A percentile compares a stretch with the other conserved stretches of the same genome.
phyloP scores from a whole-genome alignment of 2,113 vertebrate species.

The Sphyrna mokarran region DNA sequence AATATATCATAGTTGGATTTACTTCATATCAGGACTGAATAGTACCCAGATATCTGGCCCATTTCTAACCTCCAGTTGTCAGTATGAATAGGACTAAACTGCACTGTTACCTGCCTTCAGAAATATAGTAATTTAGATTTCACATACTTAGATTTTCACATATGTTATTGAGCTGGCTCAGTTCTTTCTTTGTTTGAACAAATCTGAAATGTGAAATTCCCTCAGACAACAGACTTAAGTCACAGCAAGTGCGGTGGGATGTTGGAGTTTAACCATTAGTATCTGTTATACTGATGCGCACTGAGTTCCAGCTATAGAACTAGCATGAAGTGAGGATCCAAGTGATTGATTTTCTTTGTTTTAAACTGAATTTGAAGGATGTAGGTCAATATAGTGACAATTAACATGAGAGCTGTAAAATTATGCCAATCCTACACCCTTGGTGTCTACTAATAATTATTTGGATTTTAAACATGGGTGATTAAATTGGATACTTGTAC shows the following conservation, averaged over 20 bases:
- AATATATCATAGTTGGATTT: not conserved
- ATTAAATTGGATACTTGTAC: not conserved
- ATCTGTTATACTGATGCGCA: not conserved
- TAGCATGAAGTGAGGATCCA: not conserved
- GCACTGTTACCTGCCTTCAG: not conserved
- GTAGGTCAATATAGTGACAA: not conserved
- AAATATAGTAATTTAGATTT: not conserved
- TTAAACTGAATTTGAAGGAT: not conserved
- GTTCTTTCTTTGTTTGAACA: not conserved
- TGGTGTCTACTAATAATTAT: not conserved
- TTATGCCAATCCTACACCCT: not conserved
- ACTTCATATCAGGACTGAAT: not conserved
- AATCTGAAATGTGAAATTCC: not conserved
- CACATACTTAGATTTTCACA: not conserved
- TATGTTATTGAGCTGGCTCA: not conserved
- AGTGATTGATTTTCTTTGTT: not conserved
- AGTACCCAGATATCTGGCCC: not conserved
- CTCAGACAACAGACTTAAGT: not conserved
- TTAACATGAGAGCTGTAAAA: not conserved
- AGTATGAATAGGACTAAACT: not conserved
- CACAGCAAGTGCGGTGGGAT: not conserved
- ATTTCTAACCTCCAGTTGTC: conserved; percentile 5
- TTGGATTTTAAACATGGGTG: not conserved
- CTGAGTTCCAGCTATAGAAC: not conserved
- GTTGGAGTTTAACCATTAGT: not conserved